These are phyloP conservation scores for Brachirus orientalis DNA, from an alignment of 2,113 vertebrate genomes.

Conservation along the genomic window DNA sequence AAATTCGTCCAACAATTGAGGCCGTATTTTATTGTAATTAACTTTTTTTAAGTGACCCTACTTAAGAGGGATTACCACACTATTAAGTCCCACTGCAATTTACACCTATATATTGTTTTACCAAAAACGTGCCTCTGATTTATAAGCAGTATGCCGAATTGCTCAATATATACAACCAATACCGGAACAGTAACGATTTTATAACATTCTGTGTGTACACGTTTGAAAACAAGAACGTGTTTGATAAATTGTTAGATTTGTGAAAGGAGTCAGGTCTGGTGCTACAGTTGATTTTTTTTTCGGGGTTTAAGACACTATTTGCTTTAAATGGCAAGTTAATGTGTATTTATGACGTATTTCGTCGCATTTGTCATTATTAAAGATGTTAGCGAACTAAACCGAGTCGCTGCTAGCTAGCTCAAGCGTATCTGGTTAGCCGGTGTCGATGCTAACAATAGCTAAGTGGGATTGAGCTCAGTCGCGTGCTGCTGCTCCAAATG, in stretches of 20 bases:
- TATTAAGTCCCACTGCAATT: too few species aligned
- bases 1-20: neutral
- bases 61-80: too few species aligned
- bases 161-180: rapidly evolving
- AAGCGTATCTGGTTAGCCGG: neutral
- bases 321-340: too few species aligned
- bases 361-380: neutral
- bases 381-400: too few species aligned
- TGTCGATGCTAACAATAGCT: neutral
- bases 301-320: neutral
- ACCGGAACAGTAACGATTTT: rapidly evolving
- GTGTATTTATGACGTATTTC: neutral
- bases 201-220: rapidly evolving
- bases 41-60: neutral
- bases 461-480: neutral
- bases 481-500: neutral
- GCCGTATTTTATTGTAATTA: neutral
- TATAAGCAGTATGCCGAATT: neutral
- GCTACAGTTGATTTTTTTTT: neutral
- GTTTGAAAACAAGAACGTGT: rapidly evolving
- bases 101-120: too few species aligned
- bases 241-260: neutral
- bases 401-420: neutral
- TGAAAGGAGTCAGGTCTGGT: too few species aligned
- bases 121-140: neutral